Percentiles rank a stretch among this genome's conserved stretches.
Conservation (phyloP, 2,797 vertebrate genomes). For the Glyptemys insculpta region DNA sequence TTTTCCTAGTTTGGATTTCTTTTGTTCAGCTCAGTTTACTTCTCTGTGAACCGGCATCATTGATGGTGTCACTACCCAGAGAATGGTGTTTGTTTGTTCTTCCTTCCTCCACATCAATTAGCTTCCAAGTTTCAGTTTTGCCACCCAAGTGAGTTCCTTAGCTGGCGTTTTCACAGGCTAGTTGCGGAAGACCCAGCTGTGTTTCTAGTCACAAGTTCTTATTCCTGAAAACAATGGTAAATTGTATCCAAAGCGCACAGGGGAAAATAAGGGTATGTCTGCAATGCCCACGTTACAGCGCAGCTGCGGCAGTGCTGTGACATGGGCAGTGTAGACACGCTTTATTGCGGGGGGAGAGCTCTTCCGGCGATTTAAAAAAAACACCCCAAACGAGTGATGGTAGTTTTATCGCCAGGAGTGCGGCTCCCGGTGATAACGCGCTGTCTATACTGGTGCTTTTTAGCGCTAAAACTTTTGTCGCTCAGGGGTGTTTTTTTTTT, state of each 20-base stretch:
- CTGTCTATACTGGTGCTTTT: too few relatives aligned
- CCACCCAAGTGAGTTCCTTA: background rate
- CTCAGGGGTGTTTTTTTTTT: too few relatives aligned
- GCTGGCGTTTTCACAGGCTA: background rate
- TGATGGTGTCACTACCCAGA: background rate
- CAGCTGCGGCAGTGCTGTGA: too few relatives aligned
- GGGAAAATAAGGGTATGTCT: too few relatives aligned
- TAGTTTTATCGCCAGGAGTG: too few relatives aligned
- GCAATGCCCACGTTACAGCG: too few relatives aligned
- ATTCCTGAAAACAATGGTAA: background rate
- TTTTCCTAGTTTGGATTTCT: background rate
- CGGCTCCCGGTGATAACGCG: too few relatives aligned
- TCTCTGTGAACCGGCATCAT: background rate
- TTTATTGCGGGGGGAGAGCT: too few relatives aligned
- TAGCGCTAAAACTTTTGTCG: too few relatives aligned
- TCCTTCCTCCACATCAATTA: background rate
- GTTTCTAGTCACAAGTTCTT: background rate
- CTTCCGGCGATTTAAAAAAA: too few relatives aligned
- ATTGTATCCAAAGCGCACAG: background rate
- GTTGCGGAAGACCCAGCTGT: background rate
- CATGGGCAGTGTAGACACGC: too few relatives aligned
- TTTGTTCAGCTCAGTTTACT: background rate
- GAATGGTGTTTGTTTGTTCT: background rate
- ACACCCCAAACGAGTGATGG: too few relatives aligned
- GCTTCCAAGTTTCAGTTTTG: background rate